phyloP scores from a whole-genome alignment of 1,140 invertebrate genomes.

The Galleria mellonella region DNA sequence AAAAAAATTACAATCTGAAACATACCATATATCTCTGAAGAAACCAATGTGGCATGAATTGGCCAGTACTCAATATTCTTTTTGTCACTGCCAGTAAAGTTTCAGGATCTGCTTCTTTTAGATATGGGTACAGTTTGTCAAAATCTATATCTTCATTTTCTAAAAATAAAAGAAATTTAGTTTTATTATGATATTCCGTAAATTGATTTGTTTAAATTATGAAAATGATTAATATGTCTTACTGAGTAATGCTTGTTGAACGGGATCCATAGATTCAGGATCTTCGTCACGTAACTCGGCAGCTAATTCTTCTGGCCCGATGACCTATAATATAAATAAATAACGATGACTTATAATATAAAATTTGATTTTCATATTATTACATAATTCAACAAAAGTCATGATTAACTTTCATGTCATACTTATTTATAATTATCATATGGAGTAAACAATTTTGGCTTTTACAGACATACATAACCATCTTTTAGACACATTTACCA shows the following conservation, averaged over 20 bases:
- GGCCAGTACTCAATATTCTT: conserved; percentile 53
- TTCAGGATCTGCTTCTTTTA: conserved; percentile 53
- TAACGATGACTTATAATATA: too few species aligned
- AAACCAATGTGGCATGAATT: conserved; percentile 68
- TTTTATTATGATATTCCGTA: not conserved
- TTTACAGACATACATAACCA: too few species aligned
- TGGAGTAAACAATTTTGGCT: too few species aligned
- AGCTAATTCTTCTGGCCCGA: conserved; percentile 58
- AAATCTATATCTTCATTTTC: conserved; percentile 54
- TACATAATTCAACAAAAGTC: too few species aligned
- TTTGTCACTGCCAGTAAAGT: conserved; percentile 55
- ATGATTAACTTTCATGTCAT: too few species aligned
- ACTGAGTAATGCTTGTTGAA: conserved; percentile 51
- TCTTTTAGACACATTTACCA: too few species aligned
- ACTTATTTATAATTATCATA: too few species aligned
- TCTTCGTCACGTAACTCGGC: conserved; percentile 55
- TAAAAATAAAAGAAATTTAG: conserved; percentile 18
- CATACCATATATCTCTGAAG: conserved; percentile 61
- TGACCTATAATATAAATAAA: conserved; percentile 28
- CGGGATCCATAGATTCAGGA: conserved; percentile 46
- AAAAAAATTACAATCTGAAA: not conserved
- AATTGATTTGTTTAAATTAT: not conserved
- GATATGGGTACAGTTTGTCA: conserved; percentile 33
- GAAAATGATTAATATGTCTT: conserved; percentile 12
- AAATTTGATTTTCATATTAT: too few species aligned